These are phyloP conservation scores for Heteronetta atricapilla DNA, from an alignment of 2,113 vertebrate species.

Conservation along the genomic window DNA sequence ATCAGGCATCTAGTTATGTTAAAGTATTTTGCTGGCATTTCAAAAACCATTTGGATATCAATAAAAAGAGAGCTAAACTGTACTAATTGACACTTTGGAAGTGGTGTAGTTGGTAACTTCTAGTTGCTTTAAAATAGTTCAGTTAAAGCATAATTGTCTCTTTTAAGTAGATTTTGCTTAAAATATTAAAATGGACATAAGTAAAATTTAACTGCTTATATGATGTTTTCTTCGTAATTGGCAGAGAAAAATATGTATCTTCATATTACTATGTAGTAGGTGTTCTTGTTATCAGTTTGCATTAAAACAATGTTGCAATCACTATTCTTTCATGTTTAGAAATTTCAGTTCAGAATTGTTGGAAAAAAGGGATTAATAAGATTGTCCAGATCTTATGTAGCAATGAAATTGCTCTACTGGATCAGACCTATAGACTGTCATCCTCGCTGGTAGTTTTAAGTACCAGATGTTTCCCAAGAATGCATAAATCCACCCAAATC, in stretches of 20 bases:
- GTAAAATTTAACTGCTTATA: constrained; percentile 39
- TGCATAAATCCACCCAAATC: background rate
- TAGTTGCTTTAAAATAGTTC: constrained; percentile 4
- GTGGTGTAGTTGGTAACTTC: background rate
- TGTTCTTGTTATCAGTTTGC: background rate
- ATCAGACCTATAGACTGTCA: background rate
- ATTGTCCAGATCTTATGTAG: background rate
- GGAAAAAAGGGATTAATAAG: background rate
- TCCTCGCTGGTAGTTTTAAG: background rate
- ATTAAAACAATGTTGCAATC: background rate
- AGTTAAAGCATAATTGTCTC: background rate
- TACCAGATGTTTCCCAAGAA: background rate
- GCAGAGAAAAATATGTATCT: background rate
- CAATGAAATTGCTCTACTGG: background rate
- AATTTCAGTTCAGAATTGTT: background rate
- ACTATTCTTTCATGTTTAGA: background rate
- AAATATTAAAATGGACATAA: constrained; percentile 34
- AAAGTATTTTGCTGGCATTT: background rate
- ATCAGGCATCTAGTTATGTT: background rate
- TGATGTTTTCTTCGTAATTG: background rate
- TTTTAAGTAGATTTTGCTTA: background rate
- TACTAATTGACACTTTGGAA: constrained; percentile 30
- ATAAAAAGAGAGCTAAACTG: background rate
- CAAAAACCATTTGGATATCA: constrained; percentile 15
- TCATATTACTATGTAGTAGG: constrained; percentile 5